These are phyloP conservation scores for Drosophila vallismaia DNA, from an alignment of 2,888 invertebrate species.

Conservation along the genomic window DNA sequence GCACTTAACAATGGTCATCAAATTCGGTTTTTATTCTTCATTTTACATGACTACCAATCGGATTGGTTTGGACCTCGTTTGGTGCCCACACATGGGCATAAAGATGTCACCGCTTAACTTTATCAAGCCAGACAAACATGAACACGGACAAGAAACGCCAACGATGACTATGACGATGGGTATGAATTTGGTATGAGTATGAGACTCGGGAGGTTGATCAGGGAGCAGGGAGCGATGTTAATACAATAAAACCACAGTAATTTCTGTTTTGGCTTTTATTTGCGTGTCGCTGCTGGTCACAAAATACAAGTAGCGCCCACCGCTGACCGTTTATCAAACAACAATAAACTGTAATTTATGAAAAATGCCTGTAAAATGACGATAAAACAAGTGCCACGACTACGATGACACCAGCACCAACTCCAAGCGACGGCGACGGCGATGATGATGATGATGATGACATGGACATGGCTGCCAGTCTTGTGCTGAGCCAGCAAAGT, in stretches of 20 bases:
- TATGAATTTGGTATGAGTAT: neutral
- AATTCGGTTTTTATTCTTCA: slow-evolving; percentile 45
- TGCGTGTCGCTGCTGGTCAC: slow-evolving; percentile 69
- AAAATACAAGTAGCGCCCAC: slow-evolving; percentile 79
- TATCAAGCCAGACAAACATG: slow-evolving; percentile 57
- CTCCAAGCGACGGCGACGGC: neutral
- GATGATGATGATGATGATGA: slow-evolving; percentile 63
- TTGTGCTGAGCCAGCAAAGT: slow-evolving; percentile 48
- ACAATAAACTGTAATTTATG: slow-evolving; percentile 82
- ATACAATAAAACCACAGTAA: slow-evolving; percentile 73
- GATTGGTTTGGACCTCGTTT: slow-evolving; percentile 49
- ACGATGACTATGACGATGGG: slow-evolving; percentile 38
- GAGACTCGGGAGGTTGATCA: neutral
- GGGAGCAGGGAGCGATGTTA: slow-evolving; percentile 52
- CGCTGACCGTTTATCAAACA: slow-evolving; percentile 78
- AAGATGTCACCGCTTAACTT: slow-evolving; percentile 76
- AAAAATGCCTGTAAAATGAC: slow-evolving; percentile 79
- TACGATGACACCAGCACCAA: slow-evolving; percentile 39
- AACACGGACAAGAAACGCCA: slow-evolving; percentile 39
- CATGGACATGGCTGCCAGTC: slow-evolving; percentile 73
- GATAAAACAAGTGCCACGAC: slow-evolving; percentile 74
- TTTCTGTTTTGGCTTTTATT: slow-evolving; percentile 73
- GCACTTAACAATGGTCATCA: slow-evolving; percentile 50
- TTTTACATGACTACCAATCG: slow-evolving; percentile 53
- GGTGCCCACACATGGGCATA: slow-evolving; percentile 77